phyloP scores from a whole-genome alignment of 1,140 invertebrate genomes.

The Papilio dardanus region DNA sequence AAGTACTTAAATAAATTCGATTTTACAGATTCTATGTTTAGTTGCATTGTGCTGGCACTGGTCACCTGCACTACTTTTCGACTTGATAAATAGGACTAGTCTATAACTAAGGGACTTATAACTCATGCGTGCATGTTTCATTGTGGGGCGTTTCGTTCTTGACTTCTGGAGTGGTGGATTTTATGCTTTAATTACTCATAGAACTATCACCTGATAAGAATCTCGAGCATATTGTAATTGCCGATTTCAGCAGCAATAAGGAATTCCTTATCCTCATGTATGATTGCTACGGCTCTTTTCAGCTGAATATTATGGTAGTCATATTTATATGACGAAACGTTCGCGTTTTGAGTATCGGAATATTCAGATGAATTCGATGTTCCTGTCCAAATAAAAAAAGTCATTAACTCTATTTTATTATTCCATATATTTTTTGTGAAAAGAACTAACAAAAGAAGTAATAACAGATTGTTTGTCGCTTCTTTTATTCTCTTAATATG shows the following conservation, averaged over 20 bases:
- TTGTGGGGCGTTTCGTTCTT: too few relatives aligned
- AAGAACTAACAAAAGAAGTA: not conserved
- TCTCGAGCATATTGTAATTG: slow-evolving; percentile 53
- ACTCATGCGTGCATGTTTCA: too few relatives aligned
- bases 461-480: not conserved
- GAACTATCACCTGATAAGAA: slow-evolving; percentile 55
- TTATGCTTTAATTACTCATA: too few relatives aligned
- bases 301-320: slow-evolving; percentile 40
- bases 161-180: too few relatives aligned
- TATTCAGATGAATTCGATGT: not conserved
- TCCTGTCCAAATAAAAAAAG: slow-evolving; percentile 7
- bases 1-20: not conserved
- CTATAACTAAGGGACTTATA: too few relatives aligned
- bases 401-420: not conserved
- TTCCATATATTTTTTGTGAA: not conserved
- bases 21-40: too few relatives aligned
- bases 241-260: slow-evolving; percentile 65
- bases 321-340: slow-evolving; percentile 44
- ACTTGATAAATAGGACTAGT: too few relatives aligned
- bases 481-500: not conserved
- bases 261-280: slow-evolving; percentile 64
- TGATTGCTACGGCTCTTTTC: slow-evolving; percentile 56
- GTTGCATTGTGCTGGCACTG: too few relatives aligned
- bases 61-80: too few relatives aligned
- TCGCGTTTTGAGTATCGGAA: not conserved